Evolutionary conservation across 2,797 vertebrate genomes (phyloP).

Genomic region (Falco naumanni): DNA sequence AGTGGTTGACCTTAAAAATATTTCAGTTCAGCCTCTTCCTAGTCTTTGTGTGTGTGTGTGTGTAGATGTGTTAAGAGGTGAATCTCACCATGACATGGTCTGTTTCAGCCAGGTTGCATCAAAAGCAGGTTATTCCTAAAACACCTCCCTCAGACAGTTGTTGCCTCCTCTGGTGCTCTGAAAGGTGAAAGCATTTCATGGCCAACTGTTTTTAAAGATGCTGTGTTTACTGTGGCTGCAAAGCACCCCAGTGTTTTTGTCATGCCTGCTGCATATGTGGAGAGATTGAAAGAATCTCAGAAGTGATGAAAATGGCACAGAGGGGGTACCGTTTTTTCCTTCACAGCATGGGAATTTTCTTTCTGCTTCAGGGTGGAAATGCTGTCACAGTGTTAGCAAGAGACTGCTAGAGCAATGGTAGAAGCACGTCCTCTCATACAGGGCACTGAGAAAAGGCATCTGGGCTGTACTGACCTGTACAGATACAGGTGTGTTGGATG

Average conservation of each 20-base stretch:
- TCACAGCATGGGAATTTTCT: neutral
- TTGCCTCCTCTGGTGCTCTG: neutral
- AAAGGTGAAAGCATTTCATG: neutral
- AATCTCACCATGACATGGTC: accelerated
- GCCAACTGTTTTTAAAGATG: neutral
- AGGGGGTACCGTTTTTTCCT: neutral
- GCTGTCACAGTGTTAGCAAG: neutral
- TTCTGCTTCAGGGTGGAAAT: neutral
- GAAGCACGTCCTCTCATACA: neutral
- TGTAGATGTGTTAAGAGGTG: neutral
- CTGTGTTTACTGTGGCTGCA: neutral
- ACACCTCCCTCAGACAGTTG: neutral
- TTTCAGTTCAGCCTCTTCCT: neutral
- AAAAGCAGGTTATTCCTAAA: neutral
- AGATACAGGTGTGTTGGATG: neutral
- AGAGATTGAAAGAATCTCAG: neutral
- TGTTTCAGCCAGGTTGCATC: neutral
- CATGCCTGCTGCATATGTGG: neutral
- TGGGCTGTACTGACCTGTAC: neutral
- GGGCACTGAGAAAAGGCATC: neutral
- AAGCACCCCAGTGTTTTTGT: neutral
- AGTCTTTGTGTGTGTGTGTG: neutral
- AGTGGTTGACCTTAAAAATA: neutral
- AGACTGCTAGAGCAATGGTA: neutral
- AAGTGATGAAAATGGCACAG: neutral